These are phyloP conservation scores for Calephelis nemesis DNA, from an alignment of 1,140 invertebrate species.

Conservation along the genomic window DNA sequence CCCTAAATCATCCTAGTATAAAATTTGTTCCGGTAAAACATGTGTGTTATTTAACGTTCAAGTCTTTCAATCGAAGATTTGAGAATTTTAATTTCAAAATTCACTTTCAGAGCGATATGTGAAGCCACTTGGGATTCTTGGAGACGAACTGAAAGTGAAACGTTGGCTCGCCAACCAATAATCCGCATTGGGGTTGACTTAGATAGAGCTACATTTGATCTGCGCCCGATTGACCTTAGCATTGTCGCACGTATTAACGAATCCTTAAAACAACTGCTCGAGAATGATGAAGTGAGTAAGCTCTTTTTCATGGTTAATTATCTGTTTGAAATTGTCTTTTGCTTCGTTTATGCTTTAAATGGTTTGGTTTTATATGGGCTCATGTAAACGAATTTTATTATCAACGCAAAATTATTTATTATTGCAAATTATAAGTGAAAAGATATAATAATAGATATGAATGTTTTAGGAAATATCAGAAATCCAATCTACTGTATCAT, in stretches of 20 bases:
- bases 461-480: neutral
- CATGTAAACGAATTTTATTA: neutral
- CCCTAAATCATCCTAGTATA: too few species aligned
- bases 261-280: neutral
- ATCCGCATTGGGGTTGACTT: conserved; percentile 41
- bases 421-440: neutral
- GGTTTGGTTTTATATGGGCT: too few species aligned
- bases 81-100: neutral
- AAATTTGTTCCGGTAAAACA: too few species aligned
- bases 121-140: conserved; percentile 58
- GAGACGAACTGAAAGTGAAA: conserved; percentile 39
- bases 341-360: too few species aligned
- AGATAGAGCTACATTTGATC: conserved; percentile 44
- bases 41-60: too few species aligned
- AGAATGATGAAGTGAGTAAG: neutral
- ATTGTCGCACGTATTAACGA: conserved; percentile 4
- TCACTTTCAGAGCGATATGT: conserved; percentile 29
- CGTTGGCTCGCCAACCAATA: conserved; percentile 30
- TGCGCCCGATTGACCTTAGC: conserved; percentile 43
- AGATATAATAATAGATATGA: neutral
- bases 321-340: neutral
- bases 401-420: too few species aligned
- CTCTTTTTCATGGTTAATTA: neutral
- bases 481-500: neutral
- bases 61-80: too few species aligned